phyloP scores from a whole-genome alignment of 1,140 invertebrate genomes.

The Thereuonema tuberculata region DNA sequence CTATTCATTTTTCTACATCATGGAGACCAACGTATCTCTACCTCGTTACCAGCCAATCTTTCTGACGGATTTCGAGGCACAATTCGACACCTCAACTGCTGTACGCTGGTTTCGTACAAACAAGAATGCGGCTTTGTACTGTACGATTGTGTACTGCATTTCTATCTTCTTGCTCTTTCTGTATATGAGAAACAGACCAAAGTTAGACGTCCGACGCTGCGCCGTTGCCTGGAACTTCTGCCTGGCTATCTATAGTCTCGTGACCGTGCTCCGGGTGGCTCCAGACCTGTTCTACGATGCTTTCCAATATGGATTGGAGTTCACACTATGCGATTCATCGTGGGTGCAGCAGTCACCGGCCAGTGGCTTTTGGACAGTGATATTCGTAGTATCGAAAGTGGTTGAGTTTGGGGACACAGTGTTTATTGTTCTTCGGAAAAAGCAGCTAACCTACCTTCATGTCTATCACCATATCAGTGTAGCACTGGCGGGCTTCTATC shows the following conservation, averaged over 20 bases:
- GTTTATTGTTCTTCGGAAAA: slow-evolving; percentile 45
- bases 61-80: no score
- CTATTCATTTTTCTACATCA: no score
- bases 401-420: slow-evolving; percentile 42
- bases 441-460: slow-evolving; percentile 42
- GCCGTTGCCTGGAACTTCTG: neutral
- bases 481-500: neutral
- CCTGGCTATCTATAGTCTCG: neutral
- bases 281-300: neutral
- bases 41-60: no score
- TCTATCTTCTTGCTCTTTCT: no score
- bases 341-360: slow-evolving; percentile 25
- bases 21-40: no score
- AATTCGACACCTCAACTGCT: no score
- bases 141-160: no score
- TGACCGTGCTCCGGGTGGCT: neutral
- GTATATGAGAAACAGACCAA: no score
- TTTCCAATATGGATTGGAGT: neutral
- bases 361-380: slow-evolving; percentile 38
- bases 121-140: no score
- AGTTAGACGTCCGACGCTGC: no score
- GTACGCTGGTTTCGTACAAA: no score
- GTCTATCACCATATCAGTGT: slow-evolving; percentile 40
- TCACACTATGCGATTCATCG: neutral
- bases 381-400: slow-evolving; percentile 38